Percentiles rank a stretch among this genome's conserved stretches.
Conservation (phyloP, 2,888 invertebrate genomes). For the Drosophila histrio region DNA sequence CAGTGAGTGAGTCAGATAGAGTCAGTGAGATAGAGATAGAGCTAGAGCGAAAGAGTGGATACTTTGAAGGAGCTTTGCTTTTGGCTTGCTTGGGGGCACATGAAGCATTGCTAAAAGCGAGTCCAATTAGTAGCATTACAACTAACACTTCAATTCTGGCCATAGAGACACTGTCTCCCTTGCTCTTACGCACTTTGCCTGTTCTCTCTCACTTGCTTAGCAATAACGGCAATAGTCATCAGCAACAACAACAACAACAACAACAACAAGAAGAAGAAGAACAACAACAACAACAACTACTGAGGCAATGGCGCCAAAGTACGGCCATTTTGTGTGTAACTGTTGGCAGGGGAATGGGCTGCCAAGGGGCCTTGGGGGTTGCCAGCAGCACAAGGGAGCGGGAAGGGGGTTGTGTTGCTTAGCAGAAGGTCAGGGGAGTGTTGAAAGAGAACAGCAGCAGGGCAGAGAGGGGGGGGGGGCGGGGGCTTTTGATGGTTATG, state of each 20-base stretch:
- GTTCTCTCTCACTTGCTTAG: constrained; percentile 37
- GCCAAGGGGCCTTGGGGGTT: constrained; percentile 2
- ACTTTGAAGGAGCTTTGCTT: constrained; percentile 57
- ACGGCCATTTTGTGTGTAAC: constrained; percentile 74
- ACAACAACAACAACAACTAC: constrained; percentile 33
- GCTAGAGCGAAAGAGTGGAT: constrained; percentile 34
- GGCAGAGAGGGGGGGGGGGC: not conserved
- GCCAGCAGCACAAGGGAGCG: constrained; percentile 2
- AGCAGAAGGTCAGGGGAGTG: not conserved
- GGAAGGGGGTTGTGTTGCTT: not conserved
- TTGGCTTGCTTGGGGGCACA: constrained; percentile 57
- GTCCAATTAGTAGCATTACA: constrained; percentile 82
- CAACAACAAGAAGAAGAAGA: constrained; percentile 20
- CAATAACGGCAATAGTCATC: constrained; percentile 79
- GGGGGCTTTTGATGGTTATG: constrained; percentile 10
- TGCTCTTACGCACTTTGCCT: not conserved
- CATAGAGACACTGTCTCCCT: constrained; percentile 7
- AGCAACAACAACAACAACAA: constrained; percentile 35
- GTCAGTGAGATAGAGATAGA: not conserved
- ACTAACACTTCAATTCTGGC: constrained; percentile 80
- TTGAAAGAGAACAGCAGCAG: not conserved
- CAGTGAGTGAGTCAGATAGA: not conserved
- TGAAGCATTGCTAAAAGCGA: constrained; percentile 75
- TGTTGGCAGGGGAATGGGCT: constrained; percentile 27
- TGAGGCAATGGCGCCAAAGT: constrained; percentile 76